Evolutionary conservation across 2,113 vertebrate species (phyloP).

Genomic region (Solea senegalensis): DNA sequence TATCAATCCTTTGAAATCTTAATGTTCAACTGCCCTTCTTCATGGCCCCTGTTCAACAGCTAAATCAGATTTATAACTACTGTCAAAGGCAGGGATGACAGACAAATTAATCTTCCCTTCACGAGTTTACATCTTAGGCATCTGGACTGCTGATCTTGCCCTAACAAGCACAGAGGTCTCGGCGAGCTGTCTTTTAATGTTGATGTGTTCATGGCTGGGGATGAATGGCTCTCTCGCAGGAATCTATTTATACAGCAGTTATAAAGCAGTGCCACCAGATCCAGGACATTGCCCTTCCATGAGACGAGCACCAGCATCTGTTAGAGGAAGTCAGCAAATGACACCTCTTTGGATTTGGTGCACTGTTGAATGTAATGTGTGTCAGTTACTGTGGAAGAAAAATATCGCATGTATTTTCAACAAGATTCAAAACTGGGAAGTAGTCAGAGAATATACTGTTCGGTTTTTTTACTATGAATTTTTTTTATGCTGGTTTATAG

Average conservation of each 20-base stretch:
- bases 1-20: constrained; percentile 80
- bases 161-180: constrained; percentile 88
- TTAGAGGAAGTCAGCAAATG: constrained; percentile 76
- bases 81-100: constrained; percentile 89
- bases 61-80: constrained; percentile 93
- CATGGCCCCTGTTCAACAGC: constrained; percentile 78
- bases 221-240: constrained; percentile 89
- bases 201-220: constrained; percentile 88
- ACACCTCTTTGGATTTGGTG: constrained; percentile 55
- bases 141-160: constrained; percentile 88
- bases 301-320: constrained; percentile 78
- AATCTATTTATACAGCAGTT: constrained; percentile 90
- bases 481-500: background rate
- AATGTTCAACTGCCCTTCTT: constrained; percentile 73
- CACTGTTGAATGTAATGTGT: constrained; percentile 44
- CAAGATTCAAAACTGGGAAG: background rate
- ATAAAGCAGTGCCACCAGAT: constrained; percentile 83
- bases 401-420: background rate
- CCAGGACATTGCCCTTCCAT: constrained; percentile 82
- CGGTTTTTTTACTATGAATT: background rate
- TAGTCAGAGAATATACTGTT: background rate
- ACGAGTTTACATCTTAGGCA: constrained; percentile 88
- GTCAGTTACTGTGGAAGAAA: constrained; percentile 17
- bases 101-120: constrained; percentile 91
- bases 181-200: constrained; percentile 87